Conservation (phyloP, 1,140 invertebrate species). For the Caerostris darwini region DNA sequence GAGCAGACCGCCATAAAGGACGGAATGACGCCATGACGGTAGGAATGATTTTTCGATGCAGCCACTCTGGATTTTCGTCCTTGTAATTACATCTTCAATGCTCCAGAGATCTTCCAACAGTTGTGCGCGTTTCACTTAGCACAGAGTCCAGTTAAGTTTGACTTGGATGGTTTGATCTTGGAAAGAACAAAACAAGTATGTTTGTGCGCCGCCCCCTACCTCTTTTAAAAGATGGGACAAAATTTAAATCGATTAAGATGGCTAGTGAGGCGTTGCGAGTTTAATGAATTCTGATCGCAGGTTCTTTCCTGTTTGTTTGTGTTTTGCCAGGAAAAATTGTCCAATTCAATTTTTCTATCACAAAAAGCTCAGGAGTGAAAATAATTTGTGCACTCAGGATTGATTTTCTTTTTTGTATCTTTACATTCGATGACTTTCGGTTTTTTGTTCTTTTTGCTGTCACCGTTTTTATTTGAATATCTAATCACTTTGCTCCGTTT, state of each 20-base stretch:
- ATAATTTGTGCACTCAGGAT: constrained; percentile 64
- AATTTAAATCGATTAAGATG: constrained; percentile 70
- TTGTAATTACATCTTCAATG: constrained; percentile 67
- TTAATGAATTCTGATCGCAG: constrained; percentile 73
- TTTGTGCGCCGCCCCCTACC: constrained; percentile 53
- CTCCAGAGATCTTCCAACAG: constrained; percentile 17
- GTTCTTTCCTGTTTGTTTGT: constrained; percentile 1
- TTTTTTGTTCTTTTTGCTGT: no score
- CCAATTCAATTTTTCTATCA: constrained; percentile 67
- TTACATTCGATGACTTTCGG: background rate
- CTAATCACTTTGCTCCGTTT: constrained; percentile 6
- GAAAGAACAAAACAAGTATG: constrained; percentile 25
- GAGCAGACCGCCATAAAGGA: background rate
- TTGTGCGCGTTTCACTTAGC: constrained; percentile 27
- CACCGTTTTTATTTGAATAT: constrained; percentile 1
- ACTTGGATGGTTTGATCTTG: constrained; percentile 37
- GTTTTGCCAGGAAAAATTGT: constrained; percentile 38
- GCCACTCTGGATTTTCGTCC: constrained; percentile 43
- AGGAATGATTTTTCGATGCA: constrained; percentile 69
- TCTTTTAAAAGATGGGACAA: constrained; percentile 39
- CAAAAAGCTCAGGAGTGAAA: constrained; percentile 26
- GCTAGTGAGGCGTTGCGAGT: constrained; percentile 64
- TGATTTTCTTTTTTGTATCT: background rate
- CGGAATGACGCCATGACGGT: no score
- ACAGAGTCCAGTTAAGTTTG: constrained; percentile 65